Base-by-base conservation (phyloP, 2,797 vertebrate genomes). In the Cynopterus sphinx region DNA sequence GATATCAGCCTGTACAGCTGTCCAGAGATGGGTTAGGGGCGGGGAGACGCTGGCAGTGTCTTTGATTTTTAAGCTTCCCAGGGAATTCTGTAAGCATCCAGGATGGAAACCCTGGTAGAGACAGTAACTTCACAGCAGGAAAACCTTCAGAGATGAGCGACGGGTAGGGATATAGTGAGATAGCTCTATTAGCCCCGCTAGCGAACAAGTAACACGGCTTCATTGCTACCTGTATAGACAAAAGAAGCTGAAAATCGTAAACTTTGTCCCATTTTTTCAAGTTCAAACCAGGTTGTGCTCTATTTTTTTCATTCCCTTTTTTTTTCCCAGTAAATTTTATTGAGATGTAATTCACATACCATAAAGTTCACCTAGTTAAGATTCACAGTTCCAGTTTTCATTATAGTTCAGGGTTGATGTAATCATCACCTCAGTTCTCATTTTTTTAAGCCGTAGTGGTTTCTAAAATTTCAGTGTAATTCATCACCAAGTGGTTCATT, bases 391-490 rank as follows among this genome's bases (percentile, higher is more conserved):
- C 6, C 33, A 19, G n/a, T 78, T 95, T 95, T 93, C 70, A 85
- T 84, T 79, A 19, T 36, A 17, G 16, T 31, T 91, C 63, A 92
- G 21, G 74, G 16, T 94, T 85, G 55, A 55, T 73, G 16, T 33
- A 84, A 24, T 53, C 39, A 65, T 85, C 57, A 82, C 33, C 41
- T 68, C 41, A 94, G n/a, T 81, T 68, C 39, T 92, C 74, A 13
- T 81, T 79, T 11, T 89, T 77, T 74, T 63, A 73, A 81, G n/a
- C 67, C 70, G 1, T 74, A 31, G 12, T 74, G 26, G 12, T 55
- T 93, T 95, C 71, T 67, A 88, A 92, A 97, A 91, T 82, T 13
- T 26, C n/a, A 59, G 19, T 73, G 11, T 57, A 22, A 31, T 85
- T 94, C 9, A 39, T 3, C 57, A 68, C 11, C 49, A 75, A 10